These are phyloP conservation scores for Oostethus manadensis DNA, from an alignment of 2,113 vertebrate species.

Conservation along the genomic window DNA sequence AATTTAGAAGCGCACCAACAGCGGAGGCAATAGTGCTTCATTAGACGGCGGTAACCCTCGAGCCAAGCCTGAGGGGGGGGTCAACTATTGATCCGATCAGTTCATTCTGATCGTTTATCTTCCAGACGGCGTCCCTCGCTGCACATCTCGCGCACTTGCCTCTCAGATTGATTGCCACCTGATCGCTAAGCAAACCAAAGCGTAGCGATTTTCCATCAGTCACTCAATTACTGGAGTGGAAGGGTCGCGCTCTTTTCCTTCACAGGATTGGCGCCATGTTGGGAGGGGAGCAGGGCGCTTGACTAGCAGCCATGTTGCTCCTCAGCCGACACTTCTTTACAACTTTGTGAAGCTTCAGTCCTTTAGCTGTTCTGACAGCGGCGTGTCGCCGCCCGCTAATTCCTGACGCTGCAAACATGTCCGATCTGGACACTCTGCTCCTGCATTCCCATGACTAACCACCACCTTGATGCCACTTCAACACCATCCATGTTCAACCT, in stretches of 20 bases:
- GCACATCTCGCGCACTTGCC: background rate
- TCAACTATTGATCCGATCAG: conserved; percentile 35
- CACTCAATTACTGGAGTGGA: conserved; percentile 30
- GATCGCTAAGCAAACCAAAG: conserved; percentile 29
- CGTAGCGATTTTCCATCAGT: conserved; percentile 28
- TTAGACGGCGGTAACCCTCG: conserved; percentile 4
- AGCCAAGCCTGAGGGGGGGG: conserved; percentile 7
- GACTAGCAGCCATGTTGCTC: background rate
- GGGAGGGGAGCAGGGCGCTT: background rate
- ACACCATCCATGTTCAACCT: no score
- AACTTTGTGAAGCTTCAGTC: background rate
- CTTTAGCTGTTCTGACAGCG: background rate
- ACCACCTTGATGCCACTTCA: no score
- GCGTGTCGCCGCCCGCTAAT: background rate
- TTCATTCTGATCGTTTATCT: conserved; percentile 31
- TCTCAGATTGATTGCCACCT: conserved; percentile 29
- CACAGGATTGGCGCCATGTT: background rate
- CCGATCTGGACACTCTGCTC: background rate
- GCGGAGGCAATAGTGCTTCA: conserved; percentile 9
- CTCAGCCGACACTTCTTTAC: conserved; percentile 1
- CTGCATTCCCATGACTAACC: no score
- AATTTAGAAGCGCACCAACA: background rate
- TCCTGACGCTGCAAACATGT: background rate
- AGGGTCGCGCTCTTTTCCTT: background rate
- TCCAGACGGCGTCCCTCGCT: background rate